These are phyloP conservation scores for Pygmarrhopalites habei DNA, from an alignment of 1,140 invertebrate genomes.

Conservation along the genomic window DNA sequence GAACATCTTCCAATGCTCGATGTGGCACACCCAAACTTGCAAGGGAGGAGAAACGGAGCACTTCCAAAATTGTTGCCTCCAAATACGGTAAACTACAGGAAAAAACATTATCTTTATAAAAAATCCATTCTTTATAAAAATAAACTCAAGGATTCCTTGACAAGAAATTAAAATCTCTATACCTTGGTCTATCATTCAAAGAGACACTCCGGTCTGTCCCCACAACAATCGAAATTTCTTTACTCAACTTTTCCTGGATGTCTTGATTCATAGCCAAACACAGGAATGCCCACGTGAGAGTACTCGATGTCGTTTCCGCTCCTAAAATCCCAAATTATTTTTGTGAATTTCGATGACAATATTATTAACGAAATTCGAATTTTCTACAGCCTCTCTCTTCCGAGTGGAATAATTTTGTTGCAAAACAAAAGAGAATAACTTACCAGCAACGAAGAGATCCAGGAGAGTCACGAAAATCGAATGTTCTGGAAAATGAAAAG, in stretches of 20 bases:
- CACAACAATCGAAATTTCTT: constrained; percentile 56
- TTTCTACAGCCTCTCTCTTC: too few species aligned
- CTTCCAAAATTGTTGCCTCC: constrained; percentile 66
- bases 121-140: too few species aligned
- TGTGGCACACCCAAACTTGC: constrained; percentile 69
- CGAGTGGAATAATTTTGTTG: too few species aligned
- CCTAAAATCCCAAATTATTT: background rate
- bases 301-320: constrained; percentile 58
- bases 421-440: too few species aligned
- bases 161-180: constrained; percentile 14
- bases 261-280: constrained; percentile 57
- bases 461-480: too few species aligned
- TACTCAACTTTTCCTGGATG: constrained; percentile 57
- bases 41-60: constrained; percentile 66
- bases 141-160: too few species aligned
- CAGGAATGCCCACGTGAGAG: constrained; percentile 62
- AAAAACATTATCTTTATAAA: too few species aligned
- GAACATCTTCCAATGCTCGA: constrained; percentile 61
- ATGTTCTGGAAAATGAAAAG: too few species aligned
- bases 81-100: too few species aligned
- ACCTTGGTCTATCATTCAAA: constrained; percentile 46
- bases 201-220: constrained; percentile 43
- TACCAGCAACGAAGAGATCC: too few species aligned
- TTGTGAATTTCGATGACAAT: too few species aligned
- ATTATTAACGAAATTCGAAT: too few species aligned